These are phyloP conservation scores for Oreochromis niloticus DNA, from an alignment of 2,113 vertebrate genomes.

Conservation along the genomic window DNA sequence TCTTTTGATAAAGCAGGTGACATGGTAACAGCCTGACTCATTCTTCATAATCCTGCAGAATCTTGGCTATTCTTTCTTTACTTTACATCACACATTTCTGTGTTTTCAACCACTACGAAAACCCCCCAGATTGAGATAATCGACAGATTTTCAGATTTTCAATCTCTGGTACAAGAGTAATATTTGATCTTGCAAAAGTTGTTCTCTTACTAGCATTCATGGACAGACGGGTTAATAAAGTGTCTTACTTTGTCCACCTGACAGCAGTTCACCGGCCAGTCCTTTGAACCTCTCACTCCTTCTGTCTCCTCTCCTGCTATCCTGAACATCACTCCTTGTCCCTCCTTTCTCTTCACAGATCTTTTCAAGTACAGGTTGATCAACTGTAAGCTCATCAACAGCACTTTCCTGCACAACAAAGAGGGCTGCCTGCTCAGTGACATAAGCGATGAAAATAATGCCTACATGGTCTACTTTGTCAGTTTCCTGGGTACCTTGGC, in stretches of 20 bases:
- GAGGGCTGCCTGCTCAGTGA: constrained; percentile 91
- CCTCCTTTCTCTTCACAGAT: constrained; percentile 63
- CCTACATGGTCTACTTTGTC: constrained; percentile 99
- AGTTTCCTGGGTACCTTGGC: constrained; percentile 95
- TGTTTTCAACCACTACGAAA: neutral
- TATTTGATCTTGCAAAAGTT: neutral
- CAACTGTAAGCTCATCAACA: constrained; percentile 88
- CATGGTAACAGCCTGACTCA: neutral
- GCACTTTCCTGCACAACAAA: constrained; percentile 96
- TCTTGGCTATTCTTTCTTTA: neutral
- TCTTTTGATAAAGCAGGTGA: neutral
- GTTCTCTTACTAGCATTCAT: fast-evolving
- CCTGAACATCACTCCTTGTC: neutral
- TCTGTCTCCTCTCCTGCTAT: neutral
- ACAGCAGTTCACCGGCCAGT: neutral
- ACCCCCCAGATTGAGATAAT: neutral
- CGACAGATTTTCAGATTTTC: neutral
- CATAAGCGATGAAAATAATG: constrained; percentile 90
- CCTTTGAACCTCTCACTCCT: neutral
- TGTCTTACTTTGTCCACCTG: neutral
- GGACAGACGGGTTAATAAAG: neutral
- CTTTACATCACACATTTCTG: neutral
- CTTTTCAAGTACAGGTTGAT: constrained; percentile 92
- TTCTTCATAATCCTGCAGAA: neutral
- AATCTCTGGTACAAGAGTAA: neutral